Base-by-base conservation (phyloP, 2,113 vertebrate genomes). In the Dicrurus megarhynchus region DNA sequence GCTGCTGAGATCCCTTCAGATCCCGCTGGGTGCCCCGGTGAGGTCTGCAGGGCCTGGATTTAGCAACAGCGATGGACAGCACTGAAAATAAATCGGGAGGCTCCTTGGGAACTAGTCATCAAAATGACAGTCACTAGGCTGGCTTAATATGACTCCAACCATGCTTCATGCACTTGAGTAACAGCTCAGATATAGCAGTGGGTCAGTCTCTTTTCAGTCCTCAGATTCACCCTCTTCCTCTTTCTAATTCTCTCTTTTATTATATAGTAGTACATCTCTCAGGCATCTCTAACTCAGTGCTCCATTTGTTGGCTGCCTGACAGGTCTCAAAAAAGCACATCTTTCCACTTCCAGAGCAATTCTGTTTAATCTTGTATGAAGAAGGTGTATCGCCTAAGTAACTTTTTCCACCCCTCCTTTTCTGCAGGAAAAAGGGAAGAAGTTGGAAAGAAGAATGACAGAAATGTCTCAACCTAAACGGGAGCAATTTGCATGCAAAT, bases 401-500 rank as follows among this genome's bases (percentile, higher is more conserved):
- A 91, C 79, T 85, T 94, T 30, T 78, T 67, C 60, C 64, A 71
- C 35, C n/a, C 24, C 30, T 74, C 71, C 47, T 85, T 86, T 86
- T 85, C 67, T 82, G 39, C 41, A 79, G 61, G 52, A 80, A 87
- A 93, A 92, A 75, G 33, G 44, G 37, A 86, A 83, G 59, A 80
- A 63, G 46, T 94, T 93, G 61, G 42, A n/a, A 81, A 84, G 56
- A 90, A 75, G 73, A 87, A 76, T 73, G 90, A 95, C 90, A 97
- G 93, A 44, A 91, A 77, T 84, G 83, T 86, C 92, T 96, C 71
- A 97, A 87, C 56, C 61, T 94, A 93, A 95, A 79, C 2, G 3
- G 89, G 91, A 96, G 74, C 90, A 86, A 97, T 97, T 96, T 97
- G 91, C 93, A 97, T 97, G 89, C 88, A 97, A 98, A 98, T 97